These are phyloP conservation scores for Nannobrachium achirus DNA, from an alignment of 2,113 vertebrate species.

Conservation along the genomic window DNA sequence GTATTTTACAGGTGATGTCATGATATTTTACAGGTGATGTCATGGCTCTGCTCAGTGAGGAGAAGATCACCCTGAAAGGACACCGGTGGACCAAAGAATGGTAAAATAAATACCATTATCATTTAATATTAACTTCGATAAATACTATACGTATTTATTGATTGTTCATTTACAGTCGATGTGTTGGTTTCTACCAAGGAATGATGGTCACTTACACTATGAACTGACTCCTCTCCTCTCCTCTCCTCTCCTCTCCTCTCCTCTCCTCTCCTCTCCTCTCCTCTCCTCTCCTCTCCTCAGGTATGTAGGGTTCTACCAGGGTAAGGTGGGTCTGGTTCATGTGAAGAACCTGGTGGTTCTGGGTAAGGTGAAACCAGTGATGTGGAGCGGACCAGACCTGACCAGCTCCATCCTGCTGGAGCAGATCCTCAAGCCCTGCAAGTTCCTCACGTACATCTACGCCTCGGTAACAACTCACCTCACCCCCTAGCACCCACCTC, in stretches of 20 bases:
- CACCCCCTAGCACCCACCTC: too few relatives aligned
- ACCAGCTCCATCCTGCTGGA: constrained; percentile 89
- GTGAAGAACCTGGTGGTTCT: constrained; percentile 92
- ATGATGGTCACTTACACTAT: too few relatives aligned
- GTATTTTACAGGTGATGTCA: too few relatives aligned
- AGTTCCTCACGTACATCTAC: constrained; percentile 97
- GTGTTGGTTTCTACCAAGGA: too few relatives aligned
- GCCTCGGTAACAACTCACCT: constrained; percentile 82
- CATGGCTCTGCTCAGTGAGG: constrained; percentile 92
- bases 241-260: too few relatives aligned
- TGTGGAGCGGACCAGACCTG: constrained; percentile 89
- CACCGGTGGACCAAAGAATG: constrained; percentile 97
- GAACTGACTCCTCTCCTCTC: too few relatives aligned
- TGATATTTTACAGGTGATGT: constrained; percentile 76
- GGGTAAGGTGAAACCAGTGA: constrained; percentile 87
- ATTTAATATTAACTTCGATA: too few relatives aligned
- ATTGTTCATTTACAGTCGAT: too few relatives aligned
- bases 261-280: too few relatives aligned
- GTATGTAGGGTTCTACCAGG: constrained; percentile 89
- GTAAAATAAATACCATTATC: constrained; percentile 75
- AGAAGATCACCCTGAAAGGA: constrained; percentile 91
- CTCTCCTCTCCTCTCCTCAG: too few relatives aligned
- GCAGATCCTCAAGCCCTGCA: constrained; percentile 94
- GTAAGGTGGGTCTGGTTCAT: constrained; percentile 91
- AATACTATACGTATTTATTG: too few relatives aligned